Evolutionary conservation across 2,797 vertebrate genomes (phyloP).

Genomic region (Scleropages formosus): DNA sequence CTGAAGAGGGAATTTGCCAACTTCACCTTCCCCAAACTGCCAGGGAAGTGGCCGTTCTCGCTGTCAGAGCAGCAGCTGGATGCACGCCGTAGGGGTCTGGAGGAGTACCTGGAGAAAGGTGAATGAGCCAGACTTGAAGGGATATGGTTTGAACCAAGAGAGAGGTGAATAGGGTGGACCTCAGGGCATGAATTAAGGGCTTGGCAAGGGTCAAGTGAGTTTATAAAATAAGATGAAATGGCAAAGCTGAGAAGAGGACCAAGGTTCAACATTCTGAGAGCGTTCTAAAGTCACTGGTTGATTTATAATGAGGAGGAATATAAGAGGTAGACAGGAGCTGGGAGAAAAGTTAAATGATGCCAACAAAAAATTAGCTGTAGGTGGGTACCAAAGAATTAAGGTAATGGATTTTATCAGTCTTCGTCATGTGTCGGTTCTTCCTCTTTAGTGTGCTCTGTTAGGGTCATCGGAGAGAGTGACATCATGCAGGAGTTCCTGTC

Average conservation of each 20-base stretch:
- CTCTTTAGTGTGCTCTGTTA: slow-evolving; percentile 83
- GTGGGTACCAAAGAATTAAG: not conserved
- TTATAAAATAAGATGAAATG: not conserved
- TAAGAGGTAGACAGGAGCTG: not conserved
- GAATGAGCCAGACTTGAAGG: not conserved
- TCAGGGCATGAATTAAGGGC: too few species aligned
- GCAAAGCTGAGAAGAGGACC: not conserved
- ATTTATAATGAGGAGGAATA: too few species aligned
- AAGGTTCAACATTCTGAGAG: too few species aligned
- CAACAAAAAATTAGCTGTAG: not conserved
- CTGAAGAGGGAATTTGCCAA: slow-evolving; percentile 89
- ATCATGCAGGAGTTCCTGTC: slow-evolving; percentile 98
- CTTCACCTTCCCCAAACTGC: slow-evolving; percentile 89
- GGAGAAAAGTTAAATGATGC: not conserved
- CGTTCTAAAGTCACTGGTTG: not conserved
- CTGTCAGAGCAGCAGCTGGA: slow-evolving; percentile 94
- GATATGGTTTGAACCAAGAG: not conserved
- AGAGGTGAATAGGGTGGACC: not conserved
- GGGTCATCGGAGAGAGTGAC: slow-evolving; percentile 93
- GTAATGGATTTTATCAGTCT: not conserved
- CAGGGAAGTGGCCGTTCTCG: slow-evolving; percentile 94
- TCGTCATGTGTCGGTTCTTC: not conserved
- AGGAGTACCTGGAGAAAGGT: slow-evolving; percentile 85
- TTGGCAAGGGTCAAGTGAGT: not conserved
- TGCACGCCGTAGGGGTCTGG: slow-evolving; percentile 83